phyloP scores from a whole-genome alignment of 2,888 invertebrate species.

The Leptarthrus brevirostris region DNA sequence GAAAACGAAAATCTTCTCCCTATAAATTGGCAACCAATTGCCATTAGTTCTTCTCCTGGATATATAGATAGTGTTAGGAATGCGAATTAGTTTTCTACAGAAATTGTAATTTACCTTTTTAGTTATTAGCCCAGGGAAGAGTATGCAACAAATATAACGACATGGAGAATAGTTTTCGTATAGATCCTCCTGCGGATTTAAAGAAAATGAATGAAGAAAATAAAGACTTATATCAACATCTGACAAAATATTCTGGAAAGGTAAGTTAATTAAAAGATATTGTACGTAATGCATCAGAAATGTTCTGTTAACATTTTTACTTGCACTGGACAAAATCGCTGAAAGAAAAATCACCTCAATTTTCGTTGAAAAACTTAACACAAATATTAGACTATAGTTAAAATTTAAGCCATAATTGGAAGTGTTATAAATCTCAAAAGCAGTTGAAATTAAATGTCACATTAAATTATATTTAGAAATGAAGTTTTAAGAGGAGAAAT shows the following conservation, averaged over 20 bases:
- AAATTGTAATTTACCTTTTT: neutral
- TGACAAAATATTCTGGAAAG: conserved; percentile 71
- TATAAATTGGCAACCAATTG: conserved; percentile 87
- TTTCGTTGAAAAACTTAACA: no score
- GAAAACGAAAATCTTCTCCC: conserved; percentile 63
- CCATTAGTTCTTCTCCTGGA: conserved; percentile 81
- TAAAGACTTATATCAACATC: conserved; percentile 72
- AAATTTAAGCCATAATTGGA: no score
- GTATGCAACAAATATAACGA: conserved; percentile 70
- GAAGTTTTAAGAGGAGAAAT: no score
- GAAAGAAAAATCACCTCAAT: no score
- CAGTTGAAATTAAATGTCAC: no score
- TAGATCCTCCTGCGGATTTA: conserved; percentile 68
- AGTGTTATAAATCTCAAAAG: no score
- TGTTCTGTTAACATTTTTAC: no score
- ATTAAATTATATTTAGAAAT: no score
- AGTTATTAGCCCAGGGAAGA: conserved; percentile 67
- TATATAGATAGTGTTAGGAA: conserved; percentile 75
- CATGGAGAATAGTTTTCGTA: conserved; percentile 69
- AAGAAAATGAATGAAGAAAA: conserved; percentile 69
- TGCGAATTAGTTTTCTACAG: neutral
- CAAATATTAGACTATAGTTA: no score
- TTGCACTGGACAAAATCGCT: no score
- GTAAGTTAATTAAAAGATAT: no score
- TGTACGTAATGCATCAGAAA: no score